phyloP scores from a whole-genome alignment of 1,140 invertebrate genomes.

The Dreissena rostriformis region DNA sequence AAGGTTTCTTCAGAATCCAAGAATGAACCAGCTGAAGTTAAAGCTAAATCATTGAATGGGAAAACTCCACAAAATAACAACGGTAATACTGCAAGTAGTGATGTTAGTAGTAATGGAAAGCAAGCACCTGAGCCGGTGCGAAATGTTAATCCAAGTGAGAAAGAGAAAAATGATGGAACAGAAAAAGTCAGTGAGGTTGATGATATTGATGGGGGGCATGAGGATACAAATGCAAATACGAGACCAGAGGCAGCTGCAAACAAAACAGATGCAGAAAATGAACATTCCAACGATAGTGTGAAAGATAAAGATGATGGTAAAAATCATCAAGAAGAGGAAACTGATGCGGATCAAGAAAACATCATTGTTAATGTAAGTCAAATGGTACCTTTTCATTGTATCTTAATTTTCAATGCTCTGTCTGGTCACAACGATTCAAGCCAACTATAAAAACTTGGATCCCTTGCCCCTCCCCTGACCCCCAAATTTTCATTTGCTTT shows the following conservation, averaged over 20 bases:
- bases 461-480: no score
- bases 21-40: constrained; percentile 16
- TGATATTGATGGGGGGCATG: neutral
- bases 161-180: constrained; percentile 5
- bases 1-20: neutral
- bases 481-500: no score
- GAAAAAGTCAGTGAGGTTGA: constrained; percentile 11
- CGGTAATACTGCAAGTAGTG: no score
- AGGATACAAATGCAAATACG: neutral
- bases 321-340: neutral
- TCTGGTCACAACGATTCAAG: no score
- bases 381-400: no score
- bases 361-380: no score
- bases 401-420: no score
- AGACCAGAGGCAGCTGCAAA: neutral
- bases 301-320: neutral
- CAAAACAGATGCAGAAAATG: neutral
- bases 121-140: neutral
- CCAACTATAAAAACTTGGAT: no score
- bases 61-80: no score
- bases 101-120: constrained; percentile 14
- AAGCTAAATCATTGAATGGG: neutral
- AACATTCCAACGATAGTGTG: neutral
- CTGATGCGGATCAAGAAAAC: no score
- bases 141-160: neutral